Evolutionary conservation across 2,797 vertebrate genomes (phyloP).

Genomic region (Crenichthys baileyi): DNA sequence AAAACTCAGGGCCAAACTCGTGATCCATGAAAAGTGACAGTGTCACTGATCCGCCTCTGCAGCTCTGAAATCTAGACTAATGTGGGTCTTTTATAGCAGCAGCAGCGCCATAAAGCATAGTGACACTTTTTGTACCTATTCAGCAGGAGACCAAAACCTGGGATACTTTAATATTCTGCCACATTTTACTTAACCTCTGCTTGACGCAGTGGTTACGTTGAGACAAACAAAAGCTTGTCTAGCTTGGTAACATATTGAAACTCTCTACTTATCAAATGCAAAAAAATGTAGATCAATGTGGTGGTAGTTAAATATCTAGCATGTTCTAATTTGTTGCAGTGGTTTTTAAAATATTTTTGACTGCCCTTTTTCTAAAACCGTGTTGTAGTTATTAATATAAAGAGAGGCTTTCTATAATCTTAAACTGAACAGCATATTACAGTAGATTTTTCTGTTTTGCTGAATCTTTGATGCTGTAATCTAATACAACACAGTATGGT

Average conservation of each 20-base stretch:
- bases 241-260: constrained; percentile 13
- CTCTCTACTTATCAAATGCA: background rate
- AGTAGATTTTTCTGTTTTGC: constrained; percentile 2
- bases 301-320: background rate
- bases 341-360: background rate
- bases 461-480: constrained; percentile 16
- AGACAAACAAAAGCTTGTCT: constrained; percentile 2
- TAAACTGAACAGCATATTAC: background rate
- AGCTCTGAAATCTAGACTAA: constrained; percentile 30
- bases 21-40: constrained; percentile 34
- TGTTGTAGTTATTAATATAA: constrained; percentile 2
- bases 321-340: background rate
- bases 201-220: constrained; percentile 4
- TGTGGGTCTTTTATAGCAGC: constrained; percentile 27
- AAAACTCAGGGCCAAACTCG: constrained; percentile 29
- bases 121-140: constrained; percentile 11
- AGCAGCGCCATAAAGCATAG: constrained; percentile 14
- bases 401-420: background rate
- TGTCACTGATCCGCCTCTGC: constrained; percentile 13
- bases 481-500: constrained; percentile 26
- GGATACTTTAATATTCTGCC: constrained; percentile 19
- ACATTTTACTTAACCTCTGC: constrained; percentile 24
- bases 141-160: constrained; percentile 26
- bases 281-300: background rate
- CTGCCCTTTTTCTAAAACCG: background rate